Evolutionary conservation across 2,888 invertebrate species (phyloP), one percentile per base, ranked within the genome.

Genomic region (Parelbella ahira): DNA sequence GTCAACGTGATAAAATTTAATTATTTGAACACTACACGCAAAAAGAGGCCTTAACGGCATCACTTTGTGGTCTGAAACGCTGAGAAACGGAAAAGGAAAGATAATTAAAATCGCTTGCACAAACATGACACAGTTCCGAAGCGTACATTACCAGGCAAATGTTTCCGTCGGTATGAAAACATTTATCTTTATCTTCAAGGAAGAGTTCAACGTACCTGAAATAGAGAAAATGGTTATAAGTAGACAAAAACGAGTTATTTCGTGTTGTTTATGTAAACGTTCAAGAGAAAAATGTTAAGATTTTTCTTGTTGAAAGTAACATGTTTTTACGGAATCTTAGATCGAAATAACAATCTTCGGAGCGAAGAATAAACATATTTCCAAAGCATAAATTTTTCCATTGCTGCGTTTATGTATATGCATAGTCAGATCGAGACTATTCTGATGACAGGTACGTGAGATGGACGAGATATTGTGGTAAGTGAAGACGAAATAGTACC

Each of bases 121-220:
- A 37, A 37, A 30, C 36, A 36, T 43, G 36, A 19, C 34, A 37
- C 19, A 36, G 30, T 37, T 30, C 29, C 30, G 30, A 15, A 37
- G 43, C 30, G 32, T 43, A 43, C 43, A 30, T 37, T 37, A 37
- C 43, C 43, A 18, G 19, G 30, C 36, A 37, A 44, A 44, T 44
- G 32, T 44, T 44, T 32, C 37, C 27, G 37, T 33, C 27, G 27
- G 45, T 39, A 28, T 43, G 36, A 37, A 50, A 42, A 36, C 32
- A 34, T 30, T 54, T 60, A 60, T 56, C 53, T 41, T 34, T 49
- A 51, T 49, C 51, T 52, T 44, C 52, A 47, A 45, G 37, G 36
- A 37, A 42, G 48, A 53, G 60, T 56, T 60, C 56, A 61, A 67
- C 67, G 60, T 63, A 68, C 68, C 68, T 69, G 64, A 7, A 69